Percentiles rank a stretch among this genome's conserved stretches.
Evolutionary conservation across 2,113 vertebrate species (phyloP).

Genomic region (Crotalus horridus): DNA sequence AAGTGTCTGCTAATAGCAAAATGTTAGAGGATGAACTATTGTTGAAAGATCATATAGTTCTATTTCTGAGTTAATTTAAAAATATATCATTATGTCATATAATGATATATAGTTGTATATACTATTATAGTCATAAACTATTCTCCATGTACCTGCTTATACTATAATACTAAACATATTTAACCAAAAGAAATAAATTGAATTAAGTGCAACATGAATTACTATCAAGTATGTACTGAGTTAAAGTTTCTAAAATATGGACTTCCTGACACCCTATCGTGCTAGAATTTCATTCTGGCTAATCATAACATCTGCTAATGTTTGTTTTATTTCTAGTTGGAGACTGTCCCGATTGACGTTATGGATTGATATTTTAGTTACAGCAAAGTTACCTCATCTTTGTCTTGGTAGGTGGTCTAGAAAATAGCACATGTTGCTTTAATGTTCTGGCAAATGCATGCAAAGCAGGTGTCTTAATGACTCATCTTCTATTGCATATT

Average conservation of each 20-base stretch:
- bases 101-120: background rate
- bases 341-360: slow-evolving; percentile 13
- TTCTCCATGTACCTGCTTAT: background rate
- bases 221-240: background rate
- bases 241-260: background rate
- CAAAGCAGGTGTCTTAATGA: background rate
- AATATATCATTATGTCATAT: background rate
- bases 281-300: background rate
- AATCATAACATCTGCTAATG: background rate
- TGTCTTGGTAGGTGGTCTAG: background rate
- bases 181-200: background rate
- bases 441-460: slow-evolving; percentile 26
- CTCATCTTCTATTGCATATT: slow-evolving; percentile 11
- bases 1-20: no score
- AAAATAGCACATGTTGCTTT: slow-evolving; percentile 1
- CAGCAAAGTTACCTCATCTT: slow-evolving; percentile 7
- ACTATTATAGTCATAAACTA: background rate
- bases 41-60: background rate
- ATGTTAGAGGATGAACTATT: background rate
- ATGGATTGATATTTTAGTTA: slow-evolving; percentile 5
- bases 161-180: background rate
- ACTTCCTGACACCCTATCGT: background rate
- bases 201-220: background rate
- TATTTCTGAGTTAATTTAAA: background rate
- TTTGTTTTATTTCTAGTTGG: slow-evolving; percentile 11